Evolutionary conservation across 2,888 invertebrate genomes (phyloP), one percentile per base, ranked within the genome.

Genomic region (Heteromyza rotundicornis): DNA sequence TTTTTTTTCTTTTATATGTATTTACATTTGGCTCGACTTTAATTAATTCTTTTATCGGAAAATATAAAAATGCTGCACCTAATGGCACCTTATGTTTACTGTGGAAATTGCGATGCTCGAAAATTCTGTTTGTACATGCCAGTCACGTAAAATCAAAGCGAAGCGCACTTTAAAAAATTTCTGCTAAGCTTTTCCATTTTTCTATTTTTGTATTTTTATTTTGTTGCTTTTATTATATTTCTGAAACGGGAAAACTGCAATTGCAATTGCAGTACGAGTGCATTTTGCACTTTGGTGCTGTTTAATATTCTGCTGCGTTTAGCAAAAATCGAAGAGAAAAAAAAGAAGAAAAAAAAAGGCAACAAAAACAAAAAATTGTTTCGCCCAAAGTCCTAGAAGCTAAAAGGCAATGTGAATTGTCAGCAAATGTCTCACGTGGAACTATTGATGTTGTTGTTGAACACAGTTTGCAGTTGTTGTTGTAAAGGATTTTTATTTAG

Each of bases 101-200:
- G n/a, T n/a, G n/a, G n/a, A n/a, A n/a, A n/a, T n/a, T n/a, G n/a
- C n/a, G n/a, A n/a, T n/a, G n/a, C n/a, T n/a, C n/a, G n/a, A n/a
- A n/a, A n/a, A n/a, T 40, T 40, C 40, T 3, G 12, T 19, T 17
- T 17, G 20, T 2, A 17, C 56, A 73, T 72, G 65, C 76, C 68
- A 68, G 74, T 75, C 73, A 73, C 73, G 73, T 75, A 69, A 57
- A 64, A 59, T 59, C 66, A 67, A 69, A 73, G 70, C 63, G 65
- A 66, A 63, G 52, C 60, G 54, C 59, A 55, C 59, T 49, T 40
- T 47, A 8, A 47, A 47, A 20, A 19, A 19, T 47, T 47, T 47
- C 10, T 40, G n/a, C 5, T 19, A 19, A 20, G 2, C 20, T 17
- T 47, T 47, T 19, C 47, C 20, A 5, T 47, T 19, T 47, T 5